These are phyloP conservation scores for Seira sanloemensis DNA, from an alignment of 2,888 invertebrate genomes.

Conservation along the genomic window DNA sequence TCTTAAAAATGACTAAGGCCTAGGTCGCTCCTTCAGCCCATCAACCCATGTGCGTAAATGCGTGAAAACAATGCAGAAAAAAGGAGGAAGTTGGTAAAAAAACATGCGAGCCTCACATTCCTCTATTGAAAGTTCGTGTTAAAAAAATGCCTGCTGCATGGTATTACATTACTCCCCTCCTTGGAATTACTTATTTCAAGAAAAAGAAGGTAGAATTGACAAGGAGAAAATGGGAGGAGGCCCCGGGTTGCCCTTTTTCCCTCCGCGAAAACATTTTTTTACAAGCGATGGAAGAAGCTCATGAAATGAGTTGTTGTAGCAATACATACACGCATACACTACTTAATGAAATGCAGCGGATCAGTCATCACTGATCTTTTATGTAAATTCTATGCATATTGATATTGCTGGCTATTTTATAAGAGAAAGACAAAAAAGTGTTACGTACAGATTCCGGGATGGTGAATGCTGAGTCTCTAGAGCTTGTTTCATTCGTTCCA, in stretches of 20 bases:
- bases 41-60: not conserved
- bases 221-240: not conserved
- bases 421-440: conserved; percentile 16
- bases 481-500: conserved; percentile 41
- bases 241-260: not conserved
- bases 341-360: not conserved
- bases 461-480: conserved; percentile 41
- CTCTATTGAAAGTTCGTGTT: not conserved
- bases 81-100: not conserved
- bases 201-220: not conserved
- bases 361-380: not conserved
- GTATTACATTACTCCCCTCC: no score
- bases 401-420: not conserved
- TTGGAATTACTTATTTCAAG: no score
- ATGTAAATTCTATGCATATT: not conserved
- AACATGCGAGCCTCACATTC: not conserved
- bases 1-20: not conserved
- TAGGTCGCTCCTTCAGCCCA: not conserved
- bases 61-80: not conserved
- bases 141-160: not conserved
- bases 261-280: not conserved
- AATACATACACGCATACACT: not conserved
- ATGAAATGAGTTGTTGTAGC: not conserved
- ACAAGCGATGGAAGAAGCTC: not conserved
- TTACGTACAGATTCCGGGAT: conserved; percentile 53